Conservation (phyloP, 2,888 invertebrate genomes). For the Acanthopleura granulata region DNA sequence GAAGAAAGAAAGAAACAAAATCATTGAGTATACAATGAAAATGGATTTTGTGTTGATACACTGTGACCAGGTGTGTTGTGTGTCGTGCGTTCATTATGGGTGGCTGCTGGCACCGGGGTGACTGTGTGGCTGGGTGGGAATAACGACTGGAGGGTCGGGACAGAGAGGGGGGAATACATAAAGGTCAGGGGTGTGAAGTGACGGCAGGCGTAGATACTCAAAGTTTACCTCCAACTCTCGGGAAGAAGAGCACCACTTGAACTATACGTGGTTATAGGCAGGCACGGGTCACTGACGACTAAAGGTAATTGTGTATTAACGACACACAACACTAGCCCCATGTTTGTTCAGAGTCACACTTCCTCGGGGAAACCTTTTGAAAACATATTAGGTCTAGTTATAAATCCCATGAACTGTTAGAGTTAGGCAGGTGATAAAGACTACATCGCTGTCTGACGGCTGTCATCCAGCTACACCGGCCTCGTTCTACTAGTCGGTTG, state of each 20-base stretch:
- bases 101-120: too few relatives aligned
- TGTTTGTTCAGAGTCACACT: neutral
- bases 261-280: neutral
- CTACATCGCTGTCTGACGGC: too few relatives aligned
- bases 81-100: too few relatives aligned
- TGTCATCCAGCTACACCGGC: too few relatives aligned
- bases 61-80: too few relatives aligned
- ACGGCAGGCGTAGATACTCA: neutral
- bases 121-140: too few relatives aligned
- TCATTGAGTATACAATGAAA: too few relatives aligned
- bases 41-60: too few relatives aligned
- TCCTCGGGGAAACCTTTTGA: neutral
- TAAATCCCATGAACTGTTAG: neutral
- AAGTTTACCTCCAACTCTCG: neutral
- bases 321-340: neutral
- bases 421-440: neutral
- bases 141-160: too few relatives aligned
- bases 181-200: neutral
- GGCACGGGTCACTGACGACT: conserved; percentile 1
- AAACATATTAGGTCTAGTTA: neutral
- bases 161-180: neutral
- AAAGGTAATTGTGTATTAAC: neutral
- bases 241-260: neutral
- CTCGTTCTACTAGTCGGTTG: too few relatives aligned
- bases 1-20: too few relatives aligned